Conservation (phyloP, 2,888 invertebrate genomes). For the Sminthurinus aureus region DNA sequence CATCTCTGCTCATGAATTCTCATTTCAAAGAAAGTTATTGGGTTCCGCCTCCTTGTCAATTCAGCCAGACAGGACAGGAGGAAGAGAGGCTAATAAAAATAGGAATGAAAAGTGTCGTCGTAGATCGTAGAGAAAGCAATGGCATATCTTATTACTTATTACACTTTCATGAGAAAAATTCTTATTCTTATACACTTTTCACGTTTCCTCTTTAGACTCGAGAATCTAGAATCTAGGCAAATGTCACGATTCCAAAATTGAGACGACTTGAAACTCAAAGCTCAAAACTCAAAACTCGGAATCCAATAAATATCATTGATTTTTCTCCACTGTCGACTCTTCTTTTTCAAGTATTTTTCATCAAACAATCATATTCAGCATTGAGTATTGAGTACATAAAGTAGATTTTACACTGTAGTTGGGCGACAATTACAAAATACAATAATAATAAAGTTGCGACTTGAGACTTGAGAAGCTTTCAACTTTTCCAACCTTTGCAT, state of each 20-base stretch:
- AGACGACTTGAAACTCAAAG: too few species aligned
- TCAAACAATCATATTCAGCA: background rate
- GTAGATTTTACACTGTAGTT: too few species aligned
- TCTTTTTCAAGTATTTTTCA: background rate
- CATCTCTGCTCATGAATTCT: conserved; percentile 36
- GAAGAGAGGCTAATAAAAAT: conserved; percentile 44
- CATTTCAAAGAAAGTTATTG: conserved; percentile 37
- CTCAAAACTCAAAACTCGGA: background rate
- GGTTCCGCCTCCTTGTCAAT: conserved; percentile 41
- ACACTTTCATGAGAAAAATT: background rate
- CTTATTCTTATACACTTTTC: background rate
- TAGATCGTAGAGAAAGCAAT: background rate
- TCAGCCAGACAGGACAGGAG: conserved; percentile 38
- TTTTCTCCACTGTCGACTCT: background rate
- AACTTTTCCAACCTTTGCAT: background rate
- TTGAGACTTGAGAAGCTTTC: background rate
- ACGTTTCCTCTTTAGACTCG: too few species aligned
- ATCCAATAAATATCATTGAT: conserved; percentile 13
- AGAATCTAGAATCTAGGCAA: background rate
- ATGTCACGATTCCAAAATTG: too few species aligned
- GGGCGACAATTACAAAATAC: background rate
- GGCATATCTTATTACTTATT: conserved; percentile 26
- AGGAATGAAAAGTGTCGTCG: conserved; percentile 42
- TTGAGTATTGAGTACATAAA: too few species aligned
- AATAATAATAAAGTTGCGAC: background rate